phyloP scores from a whole-genome alignment of 2,113 vertebrate genomes.

The Phyllostomus discolor region DNA sequence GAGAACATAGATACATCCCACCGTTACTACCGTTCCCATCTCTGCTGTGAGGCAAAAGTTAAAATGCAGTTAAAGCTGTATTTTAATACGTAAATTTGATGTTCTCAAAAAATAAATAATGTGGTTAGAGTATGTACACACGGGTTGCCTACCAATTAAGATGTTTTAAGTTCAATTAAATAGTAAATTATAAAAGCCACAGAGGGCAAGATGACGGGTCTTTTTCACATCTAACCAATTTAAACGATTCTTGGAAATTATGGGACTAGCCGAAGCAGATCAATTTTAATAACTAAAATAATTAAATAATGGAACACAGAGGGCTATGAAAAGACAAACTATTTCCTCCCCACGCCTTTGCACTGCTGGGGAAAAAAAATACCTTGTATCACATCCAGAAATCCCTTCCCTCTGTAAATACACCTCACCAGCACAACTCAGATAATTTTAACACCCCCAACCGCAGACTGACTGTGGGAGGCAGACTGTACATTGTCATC shows the following conservation, averaged over 20 bases:
- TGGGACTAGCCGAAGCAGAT: not conserved
- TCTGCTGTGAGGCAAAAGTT: not conserved
- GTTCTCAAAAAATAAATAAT: not conserved
- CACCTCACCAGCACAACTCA: not conserved
- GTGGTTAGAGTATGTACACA: not conserved
- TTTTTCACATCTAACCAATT: not conserved
- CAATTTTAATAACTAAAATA: not conserved
- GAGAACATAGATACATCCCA: not conserved
- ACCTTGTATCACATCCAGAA: not conserved
- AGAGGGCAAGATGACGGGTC: not conserved
- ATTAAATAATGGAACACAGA: not conserved
- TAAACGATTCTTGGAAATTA: not conserved
- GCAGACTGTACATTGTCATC: not conserved
- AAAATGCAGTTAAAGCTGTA: not conserved
- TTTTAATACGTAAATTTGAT: not conserved
- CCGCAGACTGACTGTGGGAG: not conserved
- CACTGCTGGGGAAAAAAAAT: not conserved
- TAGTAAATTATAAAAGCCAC: slow-evolving; percentile 13
- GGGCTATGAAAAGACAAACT: not conserved
- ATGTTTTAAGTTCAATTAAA: not conserved
- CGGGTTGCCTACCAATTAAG: not conserved
- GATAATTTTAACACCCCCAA: not conserved
- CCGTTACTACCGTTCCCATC: not conserved
- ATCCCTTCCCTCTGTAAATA: not conserved
- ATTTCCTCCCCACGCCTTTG: not conserved